A percentile compares a stretch with the other conserved stretches of the same genome.
phyloP scores from a whole-genome alignment of 2,888 invertebrate species.

The Hirtodrosophila confusa region DNA sequence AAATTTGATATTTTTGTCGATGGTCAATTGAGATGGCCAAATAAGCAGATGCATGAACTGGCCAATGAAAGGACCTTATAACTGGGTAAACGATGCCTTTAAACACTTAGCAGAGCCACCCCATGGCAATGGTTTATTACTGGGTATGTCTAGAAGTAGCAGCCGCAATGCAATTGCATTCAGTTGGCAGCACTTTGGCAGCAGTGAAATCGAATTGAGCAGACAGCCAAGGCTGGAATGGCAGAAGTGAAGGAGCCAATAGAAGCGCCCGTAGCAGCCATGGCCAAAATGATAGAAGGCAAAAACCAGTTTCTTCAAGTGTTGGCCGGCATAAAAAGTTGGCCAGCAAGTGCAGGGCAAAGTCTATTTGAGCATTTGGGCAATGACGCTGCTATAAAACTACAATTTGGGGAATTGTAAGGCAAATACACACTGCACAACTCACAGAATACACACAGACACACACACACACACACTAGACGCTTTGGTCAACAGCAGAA shows the following conservation, averaged over 20 bases:
- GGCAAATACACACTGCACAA: slow-evolving; percentile 59
- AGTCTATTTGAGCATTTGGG: slow-evolving; percentile 77
- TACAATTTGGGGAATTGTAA: slow-evolving; percentile 77
- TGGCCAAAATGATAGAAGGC: slow-evolving; percentile 13
- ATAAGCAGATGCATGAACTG: too few relatives aligned
- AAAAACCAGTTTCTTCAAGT: slow-evolving; percentile 40
- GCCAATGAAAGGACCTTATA: too few relatives aligned
- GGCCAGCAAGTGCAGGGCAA: slow-evolving; percentile 39
- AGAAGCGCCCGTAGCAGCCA: slow-evolving; percentile 20
- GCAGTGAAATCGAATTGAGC: slow-evolving; percentile 74
- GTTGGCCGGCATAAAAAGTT: slow-evolving; percentile 54
- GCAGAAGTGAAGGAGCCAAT: slow-evolving; percentile 41
- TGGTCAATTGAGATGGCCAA: too few relatives aligned
- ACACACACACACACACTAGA: slow-evolving; percentile 24
- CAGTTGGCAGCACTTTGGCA: slow-evolving; percentile 68
- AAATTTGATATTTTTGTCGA: too few relatives aligned
- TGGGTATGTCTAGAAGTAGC: slow-evolving; percentile 4
- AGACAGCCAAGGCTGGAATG: slow-evolving; percentile 38
- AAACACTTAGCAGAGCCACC: too few relatives aligned
- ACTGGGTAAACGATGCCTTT: too few relatives aligned
- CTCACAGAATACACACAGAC: slow-evolving; percentile 5
- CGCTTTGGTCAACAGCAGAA: slow-evolving; percentile 56
- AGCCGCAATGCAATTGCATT: slow-evolving; percentile 69
- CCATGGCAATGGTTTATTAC: background rate
- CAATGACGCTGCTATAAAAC: slow-evolving; percentile 78